Evolutionary conservation across 2,797 vertebrate species (phyloP), one percentile per base, ranked within the genome.

Genomic region (Moxostoma hubbsi): DNA sequence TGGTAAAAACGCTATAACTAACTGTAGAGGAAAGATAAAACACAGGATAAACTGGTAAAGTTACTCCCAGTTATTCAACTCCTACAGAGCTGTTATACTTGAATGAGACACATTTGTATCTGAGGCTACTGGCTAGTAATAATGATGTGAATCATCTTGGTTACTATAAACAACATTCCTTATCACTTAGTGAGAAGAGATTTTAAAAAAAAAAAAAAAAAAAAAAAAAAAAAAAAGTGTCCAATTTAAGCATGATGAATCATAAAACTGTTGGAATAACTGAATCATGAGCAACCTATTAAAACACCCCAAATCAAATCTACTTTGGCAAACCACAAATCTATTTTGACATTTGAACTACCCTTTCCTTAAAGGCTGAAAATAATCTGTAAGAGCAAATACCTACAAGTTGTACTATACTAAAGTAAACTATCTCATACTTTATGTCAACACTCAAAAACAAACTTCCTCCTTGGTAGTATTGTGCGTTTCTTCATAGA

Each of bases 51-150:
- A 1, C 15, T 72, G 45, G 59, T 58, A 3, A 72, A 8, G 10
- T 58, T 18, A 57, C 68, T 24, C 18, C 18, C 68, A 45, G 53
- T 70, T 55, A 7, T n/a, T 58, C 9, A 4, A 43, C 4, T 16
- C 13, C 13, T n/a, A 50, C 46, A 16, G 9, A 57, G 43, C 7
- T 3, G n/a, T 65, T 65, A 16, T 13, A 65, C 45, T 11, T 54
- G 51, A 18, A 65, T 47, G 73, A 7, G 7, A 24, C 43, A 47
- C 16, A 45, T 75, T 64, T 64, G 45, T 64, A 74, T 59, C 45
- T 58, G 2, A 24, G n/a, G 43, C 54, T 36, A 2, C 2, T 36
- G 55, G n/a, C 10, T 61, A 62, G 13, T 76, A 67, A 67, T 66
- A 54, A 13, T 54, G 45, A 47, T 43, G 36, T 24, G 6, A 67